Evolutionary conservation across 2,888 invertebrate species (phyloP), one percentile per base, ranked within the genome.

Genomic region (Fragum whitleyi): DNA sequence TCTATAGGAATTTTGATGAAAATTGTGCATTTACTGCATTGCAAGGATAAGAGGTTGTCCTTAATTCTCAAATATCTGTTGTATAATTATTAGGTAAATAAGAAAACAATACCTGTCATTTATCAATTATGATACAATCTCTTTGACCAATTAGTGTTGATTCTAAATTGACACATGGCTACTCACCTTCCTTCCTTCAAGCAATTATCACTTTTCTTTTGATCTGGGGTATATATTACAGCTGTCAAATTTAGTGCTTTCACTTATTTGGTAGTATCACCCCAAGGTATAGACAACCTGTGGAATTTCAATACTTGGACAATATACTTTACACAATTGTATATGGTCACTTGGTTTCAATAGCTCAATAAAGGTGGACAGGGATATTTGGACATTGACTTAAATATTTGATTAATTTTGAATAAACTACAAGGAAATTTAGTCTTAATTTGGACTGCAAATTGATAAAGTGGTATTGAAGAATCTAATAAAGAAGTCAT

Each of bases 101-200:
- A 47, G 47, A 47, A 47, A 42, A 65, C 65, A 65, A 65, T 65
- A 65, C 21, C 65, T 65, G 65, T 65, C 65, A 65, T n/a, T 65
- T n/a, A 5, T 23, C 39, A n/a, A 42, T 42, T 21, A 65, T 65
- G 65, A 65, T 65, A 39, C 32, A 5, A 65, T 65, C 65, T 23
- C 42, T 21, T 39, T 65, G 65, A 65, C 42, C 19, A 65, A 65
- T 42, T 28, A 42, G 7, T 39, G 65, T 65, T 65, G 65, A 21
- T 65, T 65, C 19, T 21, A 36, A 42, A 23, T 39, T 65, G 65
- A 65, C 61, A 61, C 28, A 32, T 61, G 61, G 61, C 32, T 9
- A 23, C 62, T 28, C 32, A 32, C 42, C 65, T 65, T 39, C 65
- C 65, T 65, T 26, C 65, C 65, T 65, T 65, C 42, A n/a, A 42